Evolutionary conservation across 1,140 invertebrate genomes (phyloP), one percentile per base, ranked within the genome.

Genomic region (Ceratosolen solmsi): DNA sequence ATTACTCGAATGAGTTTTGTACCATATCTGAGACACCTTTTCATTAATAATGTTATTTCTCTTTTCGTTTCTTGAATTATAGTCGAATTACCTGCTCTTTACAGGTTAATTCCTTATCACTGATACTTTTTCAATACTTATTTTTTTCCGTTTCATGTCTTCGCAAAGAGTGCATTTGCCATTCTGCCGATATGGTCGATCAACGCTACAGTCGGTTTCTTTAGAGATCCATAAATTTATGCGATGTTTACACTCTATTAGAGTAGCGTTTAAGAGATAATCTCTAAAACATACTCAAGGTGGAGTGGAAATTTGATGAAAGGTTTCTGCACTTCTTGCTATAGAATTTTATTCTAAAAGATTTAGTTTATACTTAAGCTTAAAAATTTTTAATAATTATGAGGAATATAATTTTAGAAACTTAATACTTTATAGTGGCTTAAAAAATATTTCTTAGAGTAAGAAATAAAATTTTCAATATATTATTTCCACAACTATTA

Each of bases 1-100:
- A 77, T 81, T 76, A 76, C 58, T 75, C 41, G 20, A 76, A 76
- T 70, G 33, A 80, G 70, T 74, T 80, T 60, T 60, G 49, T 41
- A 27, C n/a, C 4, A 11, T 36, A 20, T 63, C 17, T 17, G 30
- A 9, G 60, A 75, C 22, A 9, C 27, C 27, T 68, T 63, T 74
- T 74, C 15, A 78, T 68, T 54, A 38, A 54, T 54, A 20, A 70
- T 20, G 63, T 11, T 30, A 33, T 54, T 36, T 46, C 25, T 65
- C 36, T 11, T 8, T n/a, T 63, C 8, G 22, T 38, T 38, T 75
- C 1, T 41, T 7, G n/a, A 58, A 2, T 17, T 56, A 30, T 27
- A 11, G 0, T n/a, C 49, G 17, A 2, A 27, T 54, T 56, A 36
- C 11, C 17, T n/a, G 36, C 33, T 75, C 41, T 46, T 46, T 46